Conservation (phyloP, 2,888 invertebrate species). For the Hydroisotoma schaefferi region DNA sequence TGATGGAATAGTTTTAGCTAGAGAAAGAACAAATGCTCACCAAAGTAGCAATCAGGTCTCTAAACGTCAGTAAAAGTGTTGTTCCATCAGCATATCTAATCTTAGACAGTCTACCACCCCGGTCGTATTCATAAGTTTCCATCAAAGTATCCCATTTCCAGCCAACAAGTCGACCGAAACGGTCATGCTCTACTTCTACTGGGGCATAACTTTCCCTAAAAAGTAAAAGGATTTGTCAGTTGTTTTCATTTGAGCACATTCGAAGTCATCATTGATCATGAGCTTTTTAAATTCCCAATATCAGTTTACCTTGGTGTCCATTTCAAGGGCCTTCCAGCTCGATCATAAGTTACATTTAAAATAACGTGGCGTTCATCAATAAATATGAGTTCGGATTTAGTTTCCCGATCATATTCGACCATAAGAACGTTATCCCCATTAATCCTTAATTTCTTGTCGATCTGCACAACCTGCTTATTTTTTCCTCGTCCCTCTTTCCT, state of each 20-base stretch:
- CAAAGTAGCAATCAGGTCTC: conserved; percentile 82
- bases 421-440: conserved; percentile 89
- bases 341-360: conserved; percentile 75
- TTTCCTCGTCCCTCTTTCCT: conserved; percentile 64
- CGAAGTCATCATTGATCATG: too few species aligned
- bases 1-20: not conserved
- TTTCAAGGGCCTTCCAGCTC: conserved; percentile 73
- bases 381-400: conserved; percentile 78
- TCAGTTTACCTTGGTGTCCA: conserved; percentile 67
- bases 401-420: conserved; percentile 83
- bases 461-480: conserved; percentile 70
- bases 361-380: conserved; percentile 83
- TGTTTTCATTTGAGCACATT: not conserved
- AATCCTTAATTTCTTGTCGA: conserved; percentile 77
- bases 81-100: conserved; percentile 88
- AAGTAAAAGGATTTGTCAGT: too few species aligned
- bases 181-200: conserved; percentile 86
- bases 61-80: conserved; percentile 84
- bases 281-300: too few species aligned
- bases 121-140: conserved; percentile 85
- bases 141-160: conserved; percentile 92
- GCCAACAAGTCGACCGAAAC: conserved; percentile 79
- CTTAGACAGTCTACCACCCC: conserved; percentile 82
- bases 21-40: conserved; percentile 51
- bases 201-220: conserved; percentile 74